These are phyloP conservation scores for Macrocentrus cingulum DNA, from an alignment of 1,140 invertebrate genomes.

Conservation along the genomic window DNA sequence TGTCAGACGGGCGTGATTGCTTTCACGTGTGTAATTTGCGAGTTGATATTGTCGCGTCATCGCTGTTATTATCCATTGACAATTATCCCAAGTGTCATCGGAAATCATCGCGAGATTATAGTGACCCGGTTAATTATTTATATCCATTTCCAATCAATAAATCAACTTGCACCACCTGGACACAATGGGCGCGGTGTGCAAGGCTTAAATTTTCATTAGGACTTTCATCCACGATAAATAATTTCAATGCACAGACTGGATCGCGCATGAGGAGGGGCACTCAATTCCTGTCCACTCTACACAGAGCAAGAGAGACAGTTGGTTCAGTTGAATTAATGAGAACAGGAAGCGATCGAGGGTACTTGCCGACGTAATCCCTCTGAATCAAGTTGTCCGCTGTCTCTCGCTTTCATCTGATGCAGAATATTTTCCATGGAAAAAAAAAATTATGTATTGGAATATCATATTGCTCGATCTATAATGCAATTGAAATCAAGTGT, in stretches of 20 bases:
- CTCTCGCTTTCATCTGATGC: neutral
- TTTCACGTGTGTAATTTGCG: neutral
- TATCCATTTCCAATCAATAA: neutral
- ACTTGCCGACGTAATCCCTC: constrained; percentile 18
- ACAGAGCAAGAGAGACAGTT: constrained; percentile 7
- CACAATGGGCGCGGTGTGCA: neutral
- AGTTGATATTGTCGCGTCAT: neutral
- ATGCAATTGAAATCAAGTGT: too few species aligned
- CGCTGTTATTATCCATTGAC: neutral
- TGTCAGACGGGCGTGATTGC: neutral
- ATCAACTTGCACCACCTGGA: neutral
- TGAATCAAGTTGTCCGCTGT: constrained; percentile 4
- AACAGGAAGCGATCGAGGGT: constrained; percentile 29
- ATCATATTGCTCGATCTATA: neutral
- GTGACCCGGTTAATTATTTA: too few species aligned
- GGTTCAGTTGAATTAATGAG: constrained; percentile 22
- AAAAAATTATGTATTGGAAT: neutral
- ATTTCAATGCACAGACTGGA: neutral
- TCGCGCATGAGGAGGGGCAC: neutral
- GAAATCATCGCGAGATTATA: too few species aligned
- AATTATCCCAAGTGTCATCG: neutral
- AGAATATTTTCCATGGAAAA: neutral
- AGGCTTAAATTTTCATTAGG: neutral
- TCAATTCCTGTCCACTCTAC: neutral
- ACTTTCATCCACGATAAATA: neutral